Base-by-base conservation (phyloP, 2,113 vertebrate species). In the Coturnix japonica region DNA sequence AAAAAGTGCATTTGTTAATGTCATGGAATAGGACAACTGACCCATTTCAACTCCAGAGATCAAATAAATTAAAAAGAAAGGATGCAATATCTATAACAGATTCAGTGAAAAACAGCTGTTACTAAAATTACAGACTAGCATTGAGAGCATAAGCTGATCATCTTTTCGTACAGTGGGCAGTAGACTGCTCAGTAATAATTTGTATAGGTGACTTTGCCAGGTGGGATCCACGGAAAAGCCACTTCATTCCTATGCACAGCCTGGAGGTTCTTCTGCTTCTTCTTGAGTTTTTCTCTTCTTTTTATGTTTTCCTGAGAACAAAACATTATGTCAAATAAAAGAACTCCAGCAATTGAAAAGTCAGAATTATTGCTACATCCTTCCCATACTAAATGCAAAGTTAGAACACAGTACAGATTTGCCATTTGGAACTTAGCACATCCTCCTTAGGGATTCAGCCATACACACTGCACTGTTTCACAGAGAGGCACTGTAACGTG, bases 151-250 rank as follows among this genome's bases (percentile, higher is more conserved):
- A 31, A 26, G 33, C 35, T 23, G 28, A 69, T 15, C n/a, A 73
- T 31, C 39, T 63, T 57, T 59, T 75, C 47, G 69, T 61, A 35
- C 2, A 51, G 22, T 82, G 81, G 44, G 18, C 12, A 70, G 47
- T 1, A 43, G 59, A 69, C 66, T 47, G 41, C 35, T 98, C 90
- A 97, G 74, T 97, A 99, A 95, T 97, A 98, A 91, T 96, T 65
- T 85, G 94, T 97, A 21, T 98, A 97, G 14, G 98, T 91, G 43
- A 97, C 98, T 98, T 98, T 99, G 93, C 98, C 98, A 13, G 99
- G 98, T 75, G 99, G 99, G 89, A 97, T 99, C 99, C 99, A 99
- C 0, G 98, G 98, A 72, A 97, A 98, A 89, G 95, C 96, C 1
- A 95, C 79, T 61, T 97, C 98, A 74, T 97, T 95, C 41, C 94